phyloP scores from a whole-genome alignment of 2,113 vertebrate species.

The Neotragus moschatus region DNA sequence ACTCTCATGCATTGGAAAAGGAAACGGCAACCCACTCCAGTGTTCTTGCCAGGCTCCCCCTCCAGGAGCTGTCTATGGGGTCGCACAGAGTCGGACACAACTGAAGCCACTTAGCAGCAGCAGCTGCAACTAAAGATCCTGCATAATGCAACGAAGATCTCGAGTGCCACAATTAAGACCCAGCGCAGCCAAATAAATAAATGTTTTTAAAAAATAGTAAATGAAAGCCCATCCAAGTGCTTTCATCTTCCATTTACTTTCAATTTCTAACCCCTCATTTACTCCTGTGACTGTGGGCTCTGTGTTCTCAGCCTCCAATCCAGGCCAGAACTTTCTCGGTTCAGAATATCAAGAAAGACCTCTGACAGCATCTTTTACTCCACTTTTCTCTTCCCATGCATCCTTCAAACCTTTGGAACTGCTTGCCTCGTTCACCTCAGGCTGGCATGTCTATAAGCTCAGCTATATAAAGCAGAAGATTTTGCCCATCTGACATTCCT shows the following conservation, averaged over 20 bases:
- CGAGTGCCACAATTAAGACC: background rate
- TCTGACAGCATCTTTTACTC: background rate
- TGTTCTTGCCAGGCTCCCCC: too few relatives aligned
- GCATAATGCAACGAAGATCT: background rate
- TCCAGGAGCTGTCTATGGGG: too few relatives aligned
- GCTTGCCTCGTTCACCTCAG: background rate
- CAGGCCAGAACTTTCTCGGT: background rate
- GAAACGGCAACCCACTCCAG: too few relatives aligned
- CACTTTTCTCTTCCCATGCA: background rate
- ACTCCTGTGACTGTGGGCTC: background rate
- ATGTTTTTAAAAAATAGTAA: background rate
- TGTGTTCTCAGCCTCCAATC: background rate
- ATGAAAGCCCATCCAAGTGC: background rate
- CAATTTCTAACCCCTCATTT: background rate
- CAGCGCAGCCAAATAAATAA: background rate
- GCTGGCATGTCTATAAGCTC: background rate
- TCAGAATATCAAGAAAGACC: background rate
- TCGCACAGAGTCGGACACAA: too few relatives aligned
- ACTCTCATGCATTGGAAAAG: too few relatives aligned
- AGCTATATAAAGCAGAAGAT: background rate
- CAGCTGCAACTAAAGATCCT: background rate
- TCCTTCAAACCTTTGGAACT: background rate
- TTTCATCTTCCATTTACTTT: background rate
- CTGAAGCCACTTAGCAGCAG: too few relatives aligned
- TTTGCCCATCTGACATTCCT: background rate